Conservation (phyloP, 2,113 vertebrate species). For the Sardina pilchardus region DNA sequence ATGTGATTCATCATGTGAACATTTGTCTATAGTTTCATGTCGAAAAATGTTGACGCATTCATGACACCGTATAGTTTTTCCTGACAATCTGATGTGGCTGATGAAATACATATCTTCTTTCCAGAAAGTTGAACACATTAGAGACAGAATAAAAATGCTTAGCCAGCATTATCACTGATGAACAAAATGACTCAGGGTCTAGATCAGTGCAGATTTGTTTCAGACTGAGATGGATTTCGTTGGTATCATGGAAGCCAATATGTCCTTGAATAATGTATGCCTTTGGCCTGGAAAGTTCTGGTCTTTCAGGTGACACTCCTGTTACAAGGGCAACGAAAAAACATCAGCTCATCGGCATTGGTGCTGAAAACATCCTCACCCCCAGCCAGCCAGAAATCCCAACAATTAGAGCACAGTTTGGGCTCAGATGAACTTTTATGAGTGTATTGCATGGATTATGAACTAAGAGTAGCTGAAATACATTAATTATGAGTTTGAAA, state of each 20-base stretch:
- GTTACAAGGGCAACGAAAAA: slow-evolving; percentile 52
- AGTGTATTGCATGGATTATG: background rate
- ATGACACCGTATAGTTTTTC: background rate
- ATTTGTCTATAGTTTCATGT: too few relatives aligned
- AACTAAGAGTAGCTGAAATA: background rate
- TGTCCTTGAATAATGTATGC: slow-evolving; percentile 62
- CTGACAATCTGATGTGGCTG: background rate
- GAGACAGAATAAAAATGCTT: background rate
- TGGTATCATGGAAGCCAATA: slow-evolving; percentile 44
- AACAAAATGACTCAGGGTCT: slow-evolving; percentile 25
- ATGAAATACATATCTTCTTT: background rate
- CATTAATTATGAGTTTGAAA: background rate
- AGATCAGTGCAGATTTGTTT: slow-evolving; percentile 41
- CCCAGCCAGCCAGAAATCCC: background rate
- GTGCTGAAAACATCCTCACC: background rate
- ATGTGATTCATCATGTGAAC: too few relatives aligned
- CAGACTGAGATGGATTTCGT: slow-evolving; percentile 41
- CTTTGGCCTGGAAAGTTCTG: slow-evolving; percentile 43
- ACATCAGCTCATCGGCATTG: background rate
- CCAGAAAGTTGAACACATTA: background rate
- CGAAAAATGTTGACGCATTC: background rate
- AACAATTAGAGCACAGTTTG: background rate
- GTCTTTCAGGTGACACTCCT: slow-evolving; percentile 48
- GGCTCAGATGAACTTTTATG: background rate
- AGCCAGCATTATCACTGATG: slow-evolving; percentile 23